Evolutionary conservation across 2,888 invertebrate genomes (phyloP).

Genomic region (Ditula angustiorana): DNA sequence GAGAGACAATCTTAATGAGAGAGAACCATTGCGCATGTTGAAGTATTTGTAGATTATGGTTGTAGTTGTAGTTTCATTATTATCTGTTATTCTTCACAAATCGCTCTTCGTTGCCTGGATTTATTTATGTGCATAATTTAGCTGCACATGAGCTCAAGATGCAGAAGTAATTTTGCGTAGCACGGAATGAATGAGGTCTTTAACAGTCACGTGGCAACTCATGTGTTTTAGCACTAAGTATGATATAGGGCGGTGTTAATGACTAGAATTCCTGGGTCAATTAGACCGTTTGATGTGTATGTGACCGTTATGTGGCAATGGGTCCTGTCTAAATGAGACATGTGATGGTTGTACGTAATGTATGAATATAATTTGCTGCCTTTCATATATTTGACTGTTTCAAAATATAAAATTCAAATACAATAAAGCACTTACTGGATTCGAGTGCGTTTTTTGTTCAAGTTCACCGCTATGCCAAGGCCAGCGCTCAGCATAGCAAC

Average conservation of each 20-base stretch:
- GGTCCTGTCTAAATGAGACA: constrained; percentile 4
- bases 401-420: background rate
- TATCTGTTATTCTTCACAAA: constrained; percentile 2
- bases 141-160: background rate
- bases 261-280: constrained; percentile 29
- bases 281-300: constrained; percentile 16
- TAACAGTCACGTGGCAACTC: constrained; percentile 24
- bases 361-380: no score
- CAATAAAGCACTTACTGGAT: no score
- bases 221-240: constrained; percentile 26
- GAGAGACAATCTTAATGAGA: background rate
- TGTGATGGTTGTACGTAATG: no score
- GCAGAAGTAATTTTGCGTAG: constrained; percentile 15
- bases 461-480: no score
- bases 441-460: no score
- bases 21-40: no score
- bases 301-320: constrained; percentile 16
- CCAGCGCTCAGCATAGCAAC: no score
- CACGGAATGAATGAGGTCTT: constrained; percentile 1
- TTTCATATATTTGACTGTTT: background rate
- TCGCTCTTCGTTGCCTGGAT: constrained; percentile 15
- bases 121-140: constrained; percentile 22
- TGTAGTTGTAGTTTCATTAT: background rate
- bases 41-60: background rate
- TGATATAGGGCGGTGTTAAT: constrained; percentile 31